Percentiles rank a stretch among this genome's conserved stretches.
Evolutionary conservation across 2,797 vertebrate genomes (phyloP).

Genomic region (Peromyscus melanophrys): DNA sequence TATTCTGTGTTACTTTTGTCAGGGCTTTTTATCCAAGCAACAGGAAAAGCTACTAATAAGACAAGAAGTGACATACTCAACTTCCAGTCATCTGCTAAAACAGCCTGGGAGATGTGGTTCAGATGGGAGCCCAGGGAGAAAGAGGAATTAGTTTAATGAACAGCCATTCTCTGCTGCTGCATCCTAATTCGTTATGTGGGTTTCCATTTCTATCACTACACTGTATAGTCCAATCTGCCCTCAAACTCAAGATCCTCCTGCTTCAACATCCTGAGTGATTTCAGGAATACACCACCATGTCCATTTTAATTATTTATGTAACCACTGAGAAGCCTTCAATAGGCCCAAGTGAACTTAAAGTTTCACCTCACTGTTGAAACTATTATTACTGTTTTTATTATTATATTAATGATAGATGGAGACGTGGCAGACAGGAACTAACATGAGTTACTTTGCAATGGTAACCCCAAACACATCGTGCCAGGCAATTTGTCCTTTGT

Average conservation of each 20-base stretch:
- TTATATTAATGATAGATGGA: slow-evolving; percentile 53
- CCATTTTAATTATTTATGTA: slow-evolving; percentile 2
- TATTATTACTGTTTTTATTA: slow-evolving; percentile 71
- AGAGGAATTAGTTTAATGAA: background rate
- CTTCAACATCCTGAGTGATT: background rate
- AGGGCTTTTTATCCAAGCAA: background rate
- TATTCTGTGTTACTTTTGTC: background rate
- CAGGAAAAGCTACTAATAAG: background rate
- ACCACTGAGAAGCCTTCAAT: background rate
- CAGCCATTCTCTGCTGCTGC: background rate
- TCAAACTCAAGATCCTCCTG: background rate
- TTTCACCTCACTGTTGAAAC: background rate
- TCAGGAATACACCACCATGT: background rate
- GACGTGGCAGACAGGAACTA: slow-evolving; percentile 59
- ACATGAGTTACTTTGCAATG: slow-evolving; percentile 61
- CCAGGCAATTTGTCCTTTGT: slow-evolving; percentile 82
- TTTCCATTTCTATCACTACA: background rate
- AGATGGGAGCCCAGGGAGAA: background rate
- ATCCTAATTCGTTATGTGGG: background rate
- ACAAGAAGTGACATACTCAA: background rate
- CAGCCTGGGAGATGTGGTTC: background rate
- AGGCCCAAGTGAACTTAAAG: slow-evolving; percentile 23
- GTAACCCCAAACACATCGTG: slow-evolving; percentile 75
- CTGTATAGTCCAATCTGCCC: background rate
- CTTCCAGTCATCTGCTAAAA: background rate